A percentile compares a stretch with the other conserved stretches of the same genome.
These are phyloP conservation scores for Carpatolechia fugitivella DNA, from an alignment of 2,888 invertebrate genomes.

Conservation along the genomic window DNA sequence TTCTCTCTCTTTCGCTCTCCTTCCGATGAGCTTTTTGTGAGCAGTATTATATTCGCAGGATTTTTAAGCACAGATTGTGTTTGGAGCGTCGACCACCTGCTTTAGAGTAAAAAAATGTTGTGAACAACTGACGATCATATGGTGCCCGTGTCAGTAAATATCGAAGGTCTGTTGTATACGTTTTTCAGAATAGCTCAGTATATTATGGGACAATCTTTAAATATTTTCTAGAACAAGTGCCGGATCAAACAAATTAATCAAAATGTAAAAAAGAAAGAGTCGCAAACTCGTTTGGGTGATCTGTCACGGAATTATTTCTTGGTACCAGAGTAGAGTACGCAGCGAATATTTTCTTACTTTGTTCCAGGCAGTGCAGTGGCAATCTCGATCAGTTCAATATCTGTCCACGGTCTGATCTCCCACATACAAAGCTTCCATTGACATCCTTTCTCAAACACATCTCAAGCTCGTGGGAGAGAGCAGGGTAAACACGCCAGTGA, in stretches of 20 bases:
- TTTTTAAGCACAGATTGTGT: slow-evolving; percentile 66
- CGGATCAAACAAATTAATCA: too few species aligned
- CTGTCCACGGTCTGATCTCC: not conserved
- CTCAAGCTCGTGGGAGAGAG: slow-evolving; percentile 42
- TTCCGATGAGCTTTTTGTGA: slow-evolving; percentile 52
- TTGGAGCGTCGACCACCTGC: slow-evolving; percentile 58
- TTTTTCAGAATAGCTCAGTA: too few species aligned
- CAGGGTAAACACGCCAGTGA: slow-evolving; percentile 36
- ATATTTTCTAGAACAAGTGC: too few species aligned
- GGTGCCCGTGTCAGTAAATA: slow-evolving; percentile 41
- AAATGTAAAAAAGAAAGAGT: too few species aligned
- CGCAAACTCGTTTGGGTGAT: too few species aligned
- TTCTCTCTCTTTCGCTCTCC: slow-evolving; percentile 44
- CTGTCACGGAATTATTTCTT: too few species aligned
- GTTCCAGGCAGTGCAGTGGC: too few species aligned
- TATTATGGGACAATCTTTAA: too few species aligned
- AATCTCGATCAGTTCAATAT: not conserved
- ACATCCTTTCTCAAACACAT: slow-evolving; percentile 32
- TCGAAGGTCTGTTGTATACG: not conserved
- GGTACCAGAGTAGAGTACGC: too few species aligned
- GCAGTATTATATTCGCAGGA: slow-evolving; percentile 56
- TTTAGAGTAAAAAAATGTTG: slow-evolving; percentile 40
- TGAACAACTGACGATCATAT: slow-evolving; percentile 67
- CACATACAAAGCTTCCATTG: slow-evolving; percentile 25
- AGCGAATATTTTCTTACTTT: too few species aligned